Conservation (phyloP, 2,797 vertebrate genomes). For the Cercopithecus mitis region DNA sequence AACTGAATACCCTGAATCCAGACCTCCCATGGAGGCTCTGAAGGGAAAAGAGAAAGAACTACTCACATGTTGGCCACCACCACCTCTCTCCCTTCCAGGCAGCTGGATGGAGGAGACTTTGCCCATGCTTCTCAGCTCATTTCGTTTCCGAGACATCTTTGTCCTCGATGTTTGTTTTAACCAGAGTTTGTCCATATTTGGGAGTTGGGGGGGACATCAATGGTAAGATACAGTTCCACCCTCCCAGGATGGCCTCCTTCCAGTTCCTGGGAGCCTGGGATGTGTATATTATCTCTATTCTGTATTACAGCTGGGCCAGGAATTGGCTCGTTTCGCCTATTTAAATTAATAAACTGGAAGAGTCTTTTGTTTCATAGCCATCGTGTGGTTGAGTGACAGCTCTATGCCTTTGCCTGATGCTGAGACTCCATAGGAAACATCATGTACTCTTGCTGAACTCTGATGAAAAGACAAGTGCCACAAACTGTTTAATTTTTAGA, state of each 20-base stretch:
- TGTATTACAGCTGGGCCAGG: background rate
- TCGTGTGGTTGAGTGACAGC: background rate
- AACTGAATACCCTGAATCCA: background rate
- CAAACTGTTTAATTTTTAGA: conserved; percentile 50
- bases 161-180: conserved; percentile 5
- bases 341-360: conserved; percentile 49
- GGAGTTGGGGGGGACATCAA: background rate
- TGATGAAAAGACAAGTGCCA: background rate
- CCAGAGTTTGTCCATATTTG: conserved; percentile 39
- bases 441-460: background rate
- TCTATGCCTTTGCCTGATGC: conserved; percentile 14
- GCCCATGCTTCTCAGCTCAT: conserved; percentile 9
- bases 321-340: conserved; percentile 34
- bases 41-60: conserved; percentile 26
- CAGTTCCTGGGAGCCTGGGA: background rate
- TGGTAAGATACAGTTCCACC: background rate
- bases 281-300: background rate
- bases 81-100: background rate
- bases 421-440: background rate
- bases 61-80: background rate
- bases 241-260: background rate
- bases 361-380: conserved; percentile 28
- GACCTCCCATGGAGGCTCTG: conserved; percentile 55
- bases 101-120: background rate
- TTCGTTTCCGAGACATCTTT: conserved; percentile 49